Evolutionary conservation across 2,113 vertebrate species (phyloP).

Genomic region (Beaufortia kweichowensis): DNA sequence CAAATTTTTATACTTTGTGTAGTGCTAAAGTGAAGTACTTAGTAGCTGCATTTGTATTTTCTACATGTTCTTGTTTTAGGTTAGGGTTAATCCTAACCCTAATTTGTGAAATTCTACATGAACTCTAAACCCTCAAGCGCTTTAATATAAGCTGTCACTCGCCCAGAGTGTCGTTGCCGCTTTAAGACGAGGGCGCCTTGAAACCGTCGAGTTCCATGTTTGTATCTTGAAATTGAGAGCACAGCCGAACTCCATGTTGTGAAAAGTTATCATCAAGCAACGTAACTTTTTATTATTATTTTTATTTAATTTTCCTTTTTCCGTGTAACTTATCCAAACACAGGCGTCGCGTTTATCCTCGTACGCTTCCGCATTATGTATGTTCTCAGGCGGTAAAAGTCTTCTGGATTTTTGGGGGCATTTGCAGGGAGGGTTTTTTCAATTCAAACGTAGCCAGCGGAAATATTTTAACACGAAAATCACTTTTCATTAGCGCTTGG

Average conservation of each 20-base stretch:
- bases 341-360: not conserved
- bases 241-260: slow-evolving; percentile 79
- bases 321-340: slow-evolving; percentile 8
- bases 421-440: slow-evolving; percentile 30
- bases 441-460: slow-evolving; percentile 46
- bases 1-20: not conserved
- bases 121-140: not conserved
- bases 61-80: too few relatives aligned
- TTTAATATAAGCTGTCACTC: not conserved
- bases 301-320: slow-evolving; percentile 29
- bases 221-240: slow-evolving; percentile 79
- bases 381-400: slow-evolving; percentile 41
- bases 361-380: slow-evolving; percentile 40
- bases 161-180: slow-evolving; percentile 59
- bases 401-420: slow-evolving; percentile 11
- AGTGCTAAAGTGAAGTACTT: too few relatives aligned
- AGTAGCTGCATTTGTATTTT: too few relatives aligned
- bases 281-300: slow-evolving; percentile 36
- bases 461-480: slow-evolving; percentile 30
- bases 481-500: slow-evolving; percentile 57
- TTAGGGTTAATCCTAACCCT: too few relatives aligned
- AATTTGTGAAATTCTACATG: too few relatives aligned
- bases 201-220: slow-evolving; percentile 78
- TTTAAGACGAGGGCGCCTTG: slow-evolving; percentile 79
- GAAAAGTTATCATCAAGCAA: slow-evolving; percentile 71